Base-by-base conservation (phyloP, 2,888 invertebrate genomes). In the Incurvaria masculella region DNA sequence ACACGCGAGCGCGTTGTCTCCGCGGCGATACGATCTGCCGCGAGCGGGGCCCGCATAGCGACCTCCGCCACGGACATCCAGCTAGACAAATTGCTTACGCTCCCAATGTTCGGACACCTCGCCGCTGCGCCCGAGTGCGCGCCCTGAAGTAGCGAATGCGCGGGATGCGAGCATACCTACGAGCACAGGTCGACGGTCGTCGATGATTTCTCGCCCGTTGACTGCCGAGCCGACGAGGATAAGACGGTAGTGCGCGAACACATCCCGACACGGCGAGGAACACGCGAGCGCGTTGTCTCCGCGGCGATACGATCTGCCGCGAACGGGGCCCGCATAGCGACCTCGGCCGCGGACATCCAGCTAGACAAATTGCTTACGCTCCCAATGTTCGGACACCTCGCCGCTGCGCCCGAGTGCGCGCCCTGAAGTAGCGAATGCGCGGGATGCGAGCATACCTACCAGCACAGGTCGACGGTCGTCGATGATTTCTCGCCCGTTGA, bases 301-400 rank as follows among this genome's bases (percentile, higher is more conserved):
- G 33, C 8, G 23, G 23, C 33, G 33, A 33, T 33, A 33, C 3
- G 11, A 33, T 33, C 33, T 33, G n/a, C 23, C 27, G 68, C 72
- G 71, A 71, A 69, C 16, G 5, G 42, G 17, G 42, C 39, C 45
- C 16, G 44, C 23, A 23, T 39, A 40, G 44, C 21, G 49, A 27
- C 47, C 64, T 23, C 23, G 23, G 5, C 4, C 67, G 69, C 68
- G 66, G 65, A 68, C 66, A 71, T 67, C 67, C 66, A 68, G 69
- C 68, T 69, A 68, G 74, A 75, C 75, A 76, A 75, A 75, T 76
- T 72, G 71, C 73, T 74, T 71, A 69, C 70, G 72, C 73, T 73
- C 71, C 69, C 70, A 72, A 75, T 70, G 70, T 67, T 67, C 65
- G 67, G 70, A 73, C 74, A 72, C 73, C 73, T 44, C 45, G 43